Evolutionary conservation across 2,113 vertebrate species (phyloP), one percentile per base, ranked within the genome.

Genomic region (Marmota flaviventris): DNA sequence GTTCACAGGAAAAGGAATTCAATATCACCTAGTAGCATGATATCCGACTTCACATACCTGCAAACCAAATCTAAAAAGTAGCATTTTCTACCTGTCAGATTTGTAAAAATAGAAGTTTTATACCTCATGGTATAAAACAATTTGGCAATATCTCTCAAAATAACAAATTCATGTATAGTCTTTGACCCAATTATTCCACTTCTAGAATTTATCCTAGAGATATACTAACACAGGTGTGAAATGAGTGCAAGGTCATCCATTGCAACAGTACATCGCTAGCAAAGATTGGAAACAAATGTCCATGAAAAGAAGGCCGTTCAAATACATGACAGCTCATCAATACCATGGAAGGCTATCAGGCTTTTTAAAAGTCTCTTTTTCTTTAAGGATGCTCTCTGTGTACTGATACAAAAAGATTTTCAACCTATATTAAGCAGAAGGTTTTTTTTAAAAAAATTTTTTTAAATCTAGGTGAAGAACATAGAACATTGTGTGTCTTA

Each of bases 71-170:
- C 67, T 29, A 48, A 13, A 75, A 37, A 20, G n/a, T 34, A 78
- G 63, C 42, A 48, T 61, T 92, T 95, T 87, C 91, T 12, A 83
- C 51, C 34, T 53, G 70, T 75, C n/a, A 53, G 45, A 85, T 78
- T 37, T 29, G 51, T 61, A 79, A 70, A 93, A 83, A 45, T 61
- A 48, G 51, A 96, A 56, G 34, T 81, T 75, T 93, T 85, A 29
- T 69, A 27, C 17, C 73, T 45, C 14, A 3, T 48, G 2, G 75
- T 51, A 51, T 51, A 56, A 72, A 27, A 73, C 61, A 61, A 32
- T 83, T 65, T 39, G 65, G 24, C 48, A 69, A 0, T 65, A 16
- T 58, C 39, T 89, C 32, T 82, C 37, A 61, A 76, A 79, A 73
- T 81, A 93, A 70, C 42, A 75, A 77, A 61, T 42, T 45, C 0